Percentiles rank a stretch among this genome's conserved stretches.
Conservation (phyloP, 2,888 invertebrate species). For the Dione juno region DNA sequence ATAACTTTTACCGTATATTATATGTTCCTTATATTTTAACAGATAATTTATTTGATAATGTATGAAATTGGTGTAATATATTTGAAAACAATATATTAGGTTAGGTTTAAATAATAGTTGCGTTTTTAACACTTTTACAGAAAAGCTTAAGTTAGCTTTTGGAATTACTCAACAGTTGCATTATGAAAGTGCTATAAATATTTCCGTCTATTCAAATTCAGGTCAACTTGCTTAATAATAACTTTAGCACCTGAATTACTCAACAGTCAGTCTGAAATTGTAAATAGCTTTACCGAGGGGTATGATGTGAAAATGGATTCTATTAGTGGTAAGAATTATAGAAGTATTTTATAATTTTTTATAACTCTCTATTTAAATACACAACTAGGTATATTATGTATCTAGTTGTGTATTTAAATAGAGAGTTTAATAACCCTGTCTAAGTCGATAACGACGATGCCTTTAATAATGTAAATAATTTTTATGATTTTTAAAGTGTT, state of each 20-base stretch:
- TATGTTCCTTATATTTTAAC: no score
- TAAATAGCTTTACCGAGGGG: background rate
- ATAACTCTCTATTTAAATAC: no score
- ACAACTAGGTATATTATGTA: no score
- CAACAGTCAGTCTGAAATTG: slow-evolving; percentile 8
- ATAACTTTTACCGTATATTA: no score
- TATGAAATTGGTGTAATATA: no score
- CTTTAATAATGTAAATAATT: no score
- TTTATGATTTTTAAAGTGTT: no score
- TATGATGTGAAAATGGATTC: background rate
- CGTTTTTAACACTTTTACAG: background rate
- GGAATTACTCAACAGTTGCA: background rate
- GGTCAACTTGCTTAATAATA: slow-evolving; percentile 11
- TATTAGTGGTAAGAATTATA: background rate
- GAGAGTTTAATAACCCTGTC: no score
- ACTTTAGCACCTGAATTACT: background rate
- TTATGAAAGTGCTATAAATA: background rate
- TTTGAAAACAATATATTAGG: no score
- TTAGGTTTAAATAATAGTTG: background rate
- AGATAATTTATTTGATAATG: no score
- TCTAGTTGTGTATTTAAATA: no score
- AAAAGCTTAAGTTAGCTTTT: background rate
- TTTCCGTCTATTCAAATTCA: slow-evolving; percentile 4
- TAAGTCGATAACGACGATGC: no score
- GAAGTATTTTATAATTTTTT: background rate